phyloP scores from a whole-genome alignment of 1,140 invertebrate genomes.

The Acromyrmex heyeri region DNA sequence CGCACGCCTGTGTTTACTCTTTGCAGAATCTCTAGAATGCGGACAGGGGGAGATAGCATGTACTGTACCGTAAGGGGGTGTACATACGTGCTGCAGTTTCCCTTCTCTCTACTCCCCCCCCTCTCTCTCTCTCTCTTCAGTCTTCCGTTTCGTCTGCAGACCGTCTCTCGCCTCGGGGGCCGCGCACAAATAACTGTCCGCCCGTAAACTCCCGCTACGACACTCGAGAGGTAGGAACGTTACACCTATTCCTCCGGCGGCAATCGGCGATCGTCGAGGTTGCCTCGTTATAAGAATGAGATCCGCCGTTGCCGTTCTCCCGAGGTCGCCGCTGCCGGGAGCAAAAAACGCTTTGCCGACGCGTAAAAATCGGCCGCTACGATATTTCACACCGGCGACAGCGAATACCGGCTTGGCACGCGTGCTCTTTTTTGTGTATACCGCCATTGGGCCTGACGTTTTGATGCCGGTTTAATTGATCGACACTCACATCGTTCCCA shows the following conservation, averaged over 20 bases:
- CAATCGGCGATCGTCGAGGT: conserved; percentile 52
- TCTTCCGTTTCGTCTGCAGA: background rate
- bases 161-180: conserved; percentile 46
- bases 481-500: background rate
- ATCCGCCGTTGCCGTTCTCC: conserved; percentile 43
- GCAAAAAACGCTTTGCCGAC: conserved; percentile 25
- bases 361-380: conserved; percentile 47
- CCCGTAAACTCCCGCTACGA: conserved; percentile 63
- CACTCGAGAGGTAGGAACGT: conserved; percentile 51
- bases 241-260: conserved; percentile 54
- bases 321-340: conserved; percentile 30
- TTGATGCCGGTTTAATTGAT: conserved; percentile 52
- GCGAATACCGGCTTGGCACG: conserved; percentile 38
- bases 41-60: conserved; percentile 39
- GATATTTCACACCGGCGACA: conserved; percentile 57
- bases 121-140: background rate
- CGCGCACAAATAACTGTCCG: conserved; percentile 67
- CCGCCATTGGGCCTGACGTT: conserved; percentile 45
- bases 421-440: conserved; percentile 41
- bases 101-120: background rate
- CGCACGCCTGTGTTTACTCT: conserved; percentile 21
- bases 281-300: conserved; percentile 63
- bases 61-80: conserved; percentile 63
- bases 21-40: conserved; percentile 67
- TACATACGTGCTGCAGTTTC: conserved; percentile 68